Conservation (phyloP, 92 coral and sea anemone genomes). For the Umimayanthus chanpuru region DNA sequence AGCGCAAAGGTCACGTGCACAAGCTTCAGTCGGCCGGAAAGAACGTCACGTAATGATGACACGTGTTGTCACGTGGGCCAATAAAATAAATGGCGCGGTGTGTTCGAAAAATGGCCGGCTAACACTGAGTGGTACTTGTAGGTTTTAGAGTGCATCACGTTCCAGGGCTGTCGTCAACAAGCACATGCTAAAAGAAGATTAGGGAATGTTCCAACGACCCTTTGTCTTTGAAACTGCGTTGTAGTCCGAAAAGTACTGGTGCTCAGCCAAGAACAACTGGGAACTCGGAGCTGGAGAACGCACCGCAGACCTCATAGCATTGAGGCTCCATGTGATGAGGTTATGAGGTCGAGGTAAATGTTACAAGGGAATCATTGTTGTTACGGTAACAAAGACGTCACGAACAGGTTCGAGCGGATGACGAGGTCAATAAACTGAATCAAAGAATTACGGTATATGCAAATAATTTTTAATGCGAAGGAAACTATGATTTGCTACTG, state of each 20-base stretch:
- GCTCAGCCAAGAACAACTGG: background rate
- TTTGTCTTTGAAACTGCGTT: background rate
- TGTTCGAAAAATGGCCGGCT: background rate
- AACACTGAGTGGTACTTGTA: background rate
- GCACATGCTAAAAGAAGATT: background rate
- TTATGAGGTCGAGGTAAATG: background rate
- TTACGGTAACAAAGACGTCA: background rate
- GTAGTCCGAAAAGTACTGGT: background rate
- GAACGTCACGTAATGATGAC: constrained; percentile 6
- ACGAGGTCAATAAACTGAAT: background rate
- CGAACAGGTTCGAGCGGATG: background rate
- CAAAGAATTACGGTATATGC: background rate
- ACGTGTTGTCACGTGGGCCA: constrained; percentile 18
- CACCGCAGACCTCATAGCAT: background rate
- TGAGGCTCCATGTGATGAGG: background rate
- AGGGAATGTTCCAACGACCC: background rate
- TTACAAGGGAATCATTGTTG: background rate
- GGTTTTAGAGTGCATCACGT: background rate
- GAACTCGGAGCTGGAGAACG: background rate
- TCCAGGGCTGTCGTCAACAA: background rate
- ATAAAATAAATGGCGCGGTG: background rate
- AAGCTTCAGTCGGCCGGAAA: background rate
- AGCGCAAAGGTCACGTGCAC: constrained; percentile 18
- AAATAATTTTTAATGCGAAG: constrained; percentile 2
- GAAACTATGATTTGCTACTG: constrained; percentile 21